These are phyloP conservation scores for Rostratula benghalensis DNA, from an alignment of 2,113 vertebrate species.

Conservation along the genomic window DNA sequence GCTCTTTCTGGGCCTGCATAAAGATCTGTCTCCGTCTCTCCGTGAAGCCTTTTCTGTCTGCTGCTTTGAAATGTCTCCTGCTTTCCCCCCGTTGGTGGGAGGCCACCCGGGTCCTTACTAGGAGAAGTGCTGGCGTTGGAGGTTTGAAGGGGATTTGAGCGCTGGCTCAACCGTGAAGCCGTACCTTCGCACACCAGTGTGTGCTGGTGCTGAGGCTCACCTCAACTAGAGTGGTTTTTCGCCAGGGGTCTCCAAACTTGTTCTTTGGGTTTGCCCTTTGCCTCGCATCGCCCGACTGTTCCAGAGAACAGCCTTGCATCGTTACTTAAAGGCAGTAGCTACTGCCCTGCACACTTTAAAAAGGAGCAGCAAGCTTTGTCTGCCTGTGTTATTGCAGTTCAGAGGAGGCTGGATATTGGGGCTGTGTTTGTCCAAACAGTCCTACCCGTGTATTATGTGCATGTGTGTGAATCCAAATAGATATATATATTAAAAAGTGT, in stretches of 20 bases:
- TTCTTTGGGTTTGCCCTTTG: not conserved
- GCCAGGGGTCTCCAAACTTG: not conserved
- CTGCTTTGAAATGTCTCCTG: not conserved
- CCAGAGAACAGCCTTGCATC: not conserved
- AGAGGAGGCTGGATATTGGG: not conserved
- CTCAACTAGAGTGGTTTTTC: not conserved
- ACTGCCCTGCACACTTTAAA: not conserved
- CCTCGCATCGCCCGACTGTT: not conserved
- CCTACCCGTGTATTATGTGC: not conserved
- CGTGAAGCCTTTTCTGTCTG: constrained; percentile 12
- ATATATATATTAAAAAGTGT: not conserved
- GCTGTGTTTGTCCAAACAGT: not conserved
- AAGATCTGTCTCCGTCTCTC: constrained; percentile 26
- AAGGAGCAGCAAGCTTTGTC: not conserved
- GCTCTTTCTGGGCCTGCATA: constrained; percentile 9
- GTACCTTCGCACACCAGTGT: not conserved
- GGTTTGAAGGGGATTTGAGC: not conserved
- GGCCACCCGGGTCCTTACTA: constrained; percentile 10
- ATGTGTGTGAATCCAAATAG: not conserved
- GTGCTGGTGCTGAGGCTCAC: not conserved
- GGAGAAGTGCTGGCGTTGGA: not conserved
- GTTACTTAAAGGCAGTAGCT: not conserved
- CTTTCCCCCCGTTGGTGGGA: not conserved
- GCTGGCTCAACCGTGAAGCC: not conserved
- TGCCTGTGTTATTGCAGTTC: not conserved